Evolutionary conservation across 1,140 invertebrate species (phyloP).

Genomic region (Rhagoletis zephyria): DNA sequence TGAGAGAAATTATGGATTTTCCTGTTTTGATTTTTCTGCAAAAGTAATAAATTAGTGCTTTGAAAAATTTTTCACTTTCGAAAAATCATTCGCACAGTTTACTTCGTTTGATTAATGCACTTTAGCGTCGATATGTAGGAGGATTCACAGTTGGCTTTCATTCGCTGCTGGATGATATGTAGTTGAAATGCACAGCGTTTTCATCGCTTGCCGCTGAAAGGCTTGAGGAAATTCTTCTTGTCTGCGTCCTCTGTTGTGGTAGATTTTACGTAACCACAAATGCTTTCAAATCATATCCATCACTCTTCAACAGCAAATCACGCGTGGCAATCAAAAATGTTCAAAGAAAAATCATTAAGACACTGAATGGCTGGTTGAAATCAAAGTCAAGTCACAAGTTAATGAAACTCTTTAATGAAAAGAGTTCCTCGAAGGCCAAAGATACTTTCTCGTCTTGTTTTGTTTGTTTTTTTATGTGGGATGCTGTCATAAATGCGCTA

Average conservation of each 20-base stretch:
- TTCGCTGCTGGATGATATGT: neutral
- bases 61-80: neutral
- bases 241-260: neutral
- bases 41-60: neutral
- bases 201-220: neutral
- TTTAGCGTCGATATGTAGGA: neutral
- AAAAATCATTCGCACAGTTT: neutral
- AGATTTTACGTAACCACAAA: slow-evolving; percentile 20
- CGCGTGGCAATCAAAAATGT: slow-evolving; percentile 21
- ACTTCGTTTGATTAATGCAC: neutral
- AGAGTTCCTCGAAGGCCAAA: slow-evolving; percentile 1
- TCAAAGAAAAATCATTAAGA: neutral
- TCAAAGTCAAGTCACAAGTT: slow-evolving; percentile 24
- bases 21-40: neutral
- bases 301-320: slow-evolving; percentile 1
- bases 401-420: slow-evolving; percentile 34
- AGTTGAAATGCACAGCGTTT: neutral
- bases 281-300: slow-evolving; percentile 29
- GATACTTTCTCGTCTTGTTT: neutral
- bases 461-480: neutral
- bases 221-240: neutral
- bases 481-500: slow-evolving; percentile 50
- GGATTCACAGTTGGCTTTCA: no score
- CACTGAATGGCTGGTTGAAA: neutral
- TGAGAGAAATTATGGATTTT: neutral